These are phyloP conservation scores for Acromyrmex heyeri DNA, from an alignment of 1,140 invertebrate genomes.

Conservation along the genomic window DNA sequence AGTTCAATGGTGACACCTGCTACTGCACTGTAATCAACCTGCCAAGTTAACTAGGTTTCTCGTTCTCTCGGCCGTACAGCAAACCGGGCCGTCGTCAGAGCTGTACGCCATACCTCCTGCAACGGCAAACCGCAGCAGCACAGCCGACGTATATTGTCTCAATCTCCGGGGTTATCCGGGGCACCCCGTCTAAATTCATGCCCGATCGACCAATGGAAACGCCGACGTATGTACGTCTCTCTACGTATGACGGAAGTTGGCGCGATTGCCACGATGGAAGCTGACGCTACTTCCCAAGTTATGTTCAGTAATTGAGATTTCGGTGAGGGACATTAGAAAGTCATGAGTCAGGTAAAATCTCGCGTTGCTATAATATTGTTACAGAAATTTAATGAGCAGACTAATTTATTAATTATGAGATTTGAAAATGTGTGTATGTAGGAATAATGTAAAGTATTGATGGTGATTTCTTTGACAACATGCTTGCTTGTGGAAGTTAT, in stretches of 20 bases:
- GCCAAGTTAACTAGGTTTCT: constrained; percentile 76
- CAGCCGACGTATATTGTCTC: constrained; percentile 68
- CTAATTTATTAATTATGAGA: constrained; percentile 25
- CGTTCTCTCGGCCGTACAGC: constrained; percentile 55
- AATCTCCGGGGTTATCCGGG: constrained; percentile 57
- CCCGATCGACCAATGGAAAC: constrained; percentile 66
- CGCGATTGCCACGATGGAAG: constrained; percentile 14
- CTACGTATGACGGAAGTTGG: constrained; percentile 30
- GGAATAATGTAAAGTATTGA: neutral
- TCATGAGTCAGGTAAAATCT: constrained; percentile 21
- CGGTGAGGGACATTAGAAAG: constrained; percentile 39
- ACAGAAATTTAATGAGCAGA: neutral
- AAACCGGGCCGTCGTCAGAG: neutral
- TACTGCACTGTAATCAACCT: constrained; percentile 77
- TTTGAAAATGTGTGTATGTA: neutral
- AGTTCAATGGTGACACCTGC: constrained; percentile 77
- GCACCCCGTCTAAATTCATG: constrained; percentile 53
- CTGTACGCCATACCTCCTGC: constrained; percentile 24
- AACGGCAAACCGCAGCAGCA: constrained; percentile 45
- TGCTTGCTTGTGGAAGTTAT: neutral
- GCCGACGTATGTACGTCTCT: constrained; percentile 16
- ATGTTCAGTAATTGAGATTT: constrained; percentile 49
- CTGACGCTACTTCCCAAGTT: constrained; percentile 44
- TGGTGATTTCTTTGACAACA: neutral
- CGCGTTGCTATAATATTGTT: neutral